A percentile compares a stretch with the other conserved stretches of the same genome.
phyloP scores from a whole-genome alignment of 2,113 vertebrate species.

The Perca flavescens region DNA sequence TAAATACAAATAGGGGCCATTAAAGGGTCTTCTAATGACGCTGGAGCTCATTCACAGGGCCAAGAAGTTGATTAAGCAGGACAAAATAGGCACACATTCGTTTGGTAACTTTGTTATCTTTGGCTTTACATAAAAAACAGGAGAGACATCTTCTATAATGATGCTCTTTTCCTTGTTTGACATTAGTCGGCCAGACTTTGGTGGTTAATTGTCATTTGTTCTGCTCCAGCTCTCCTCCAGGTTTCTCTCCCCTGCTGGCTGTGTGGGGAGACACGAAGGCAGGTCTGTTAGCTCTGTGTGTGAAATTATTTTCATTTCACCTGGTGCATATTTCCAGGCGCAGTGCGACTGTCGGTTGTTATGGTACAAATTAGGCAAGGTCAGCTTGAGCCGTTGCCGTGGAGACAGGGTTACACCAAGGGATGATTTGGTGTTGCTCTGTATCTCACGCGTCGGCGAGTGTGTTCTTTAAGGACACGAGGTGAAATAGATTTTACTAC shows the following conservation, averaged over 20 bases:
- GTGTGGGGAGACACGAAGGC: conserved; percentile 17
- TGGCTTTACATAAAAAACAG: not conserved
- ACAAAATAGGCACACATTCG: not conserved
- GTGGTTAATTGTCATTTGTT: conserved; percentile 21
- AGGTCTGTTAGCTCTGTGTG: conserved; percentile 28
- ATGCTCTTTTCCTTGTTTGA: conserved; percentile 16
- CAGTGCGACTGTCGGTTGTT: conserved; percentile 19
- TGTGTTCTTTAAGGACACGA: not conserved
- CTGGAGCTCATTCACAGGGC: not conserved
- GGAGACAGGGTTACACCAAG: conserved; percentile 59
- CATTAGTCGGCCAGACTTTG: conserved; percentile 38
- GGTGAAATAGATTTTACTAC: conserved; percentile 19
- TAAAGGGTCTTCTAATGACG: conserved; percentile 37
- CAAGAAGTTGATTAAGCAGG: conserved; percentile 7
- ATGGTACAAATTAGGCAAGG: conserved; percentile 61
- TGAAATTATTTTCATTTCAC: conserved; percentile 38
- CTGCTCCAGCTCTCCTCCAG: conserved; percentile 19
- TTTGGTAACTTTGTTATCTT: conserved; percentile 15
- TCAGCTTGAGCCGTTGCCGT: conserved; percentile 66
- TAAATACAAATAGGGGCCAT: conserved; percentile 23
- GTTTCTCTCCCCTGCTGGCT: conserved; percentile 26
- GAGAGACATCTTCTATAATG: not conserved
- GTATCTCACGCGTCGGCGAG: conserved; percentile 13
- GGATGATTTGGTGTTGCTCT: conserved; percentile 30
- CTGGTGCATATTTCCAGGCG: conserved; percentile 26